A percentile compares a stretch with the other conserved stretches of the same genome.
Evolutionary conservation across 2,113 vertebrate species (phyloP).

Genomic region (Zosterops borbonicus): DNA sequence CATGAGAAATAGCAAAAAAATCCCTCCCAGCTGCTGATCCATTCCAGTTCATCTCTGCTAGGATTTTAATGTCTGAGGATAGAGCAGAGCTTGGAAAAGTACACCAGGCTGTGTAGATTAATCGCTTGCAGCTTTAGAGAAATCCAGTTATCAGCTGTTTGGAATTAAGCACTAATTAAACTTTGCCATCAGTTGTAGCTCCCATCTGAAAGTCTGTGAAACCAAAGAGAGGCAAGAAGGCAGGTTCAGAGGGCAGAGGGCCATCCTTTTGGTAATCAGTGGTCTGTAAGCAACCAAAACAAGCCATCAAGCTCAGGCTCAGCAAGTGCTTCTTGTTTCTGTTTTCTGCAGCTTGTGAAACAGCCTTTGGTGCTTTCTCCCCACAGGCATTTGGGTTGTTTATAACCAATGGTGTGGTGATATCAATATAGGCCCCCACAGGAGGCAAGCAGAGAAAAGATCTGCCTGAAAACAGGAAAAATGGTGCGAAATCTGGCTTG

Average conservation of each 20-base stretch:
- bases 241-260: not conserved
- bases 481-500: not conserved
- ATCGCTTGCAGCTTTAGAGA: not conserved
- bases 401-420: not conserved
- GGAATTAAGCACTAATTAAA: constrained; percentile 6
- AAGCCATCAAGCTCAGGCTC: not conserved
- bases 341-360: not conserved
- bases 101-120: not conserved
- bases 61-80: not conserved
- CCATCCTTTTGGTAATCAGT: not conserved
- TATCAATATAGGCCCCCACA: not conserved
- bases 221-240: not conserved
- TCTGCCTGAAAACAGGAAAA: not conserved
- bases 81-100: not conserved
- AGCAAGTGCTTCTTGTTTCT: not conserved
- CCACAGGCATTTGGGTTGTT: not conserved
- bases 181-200: not conserved
- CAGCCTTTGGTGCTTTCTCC: not conserved
- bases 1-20: not conserved
- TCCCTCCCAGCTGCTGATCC: not conserved
- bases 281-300: not conserved
- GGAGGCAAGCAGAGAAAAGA: not conserved
- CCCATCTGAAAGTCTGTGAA: not conserved
- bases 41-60: not conserved
- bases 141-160: not conserved